Percentiles rank a stretch among this genome's conserved stretches.
Evolutionary conservation across 2,113 vertebrate genomes (phyloP).

Genomic region (Gopherus evgoodei): DNA sequence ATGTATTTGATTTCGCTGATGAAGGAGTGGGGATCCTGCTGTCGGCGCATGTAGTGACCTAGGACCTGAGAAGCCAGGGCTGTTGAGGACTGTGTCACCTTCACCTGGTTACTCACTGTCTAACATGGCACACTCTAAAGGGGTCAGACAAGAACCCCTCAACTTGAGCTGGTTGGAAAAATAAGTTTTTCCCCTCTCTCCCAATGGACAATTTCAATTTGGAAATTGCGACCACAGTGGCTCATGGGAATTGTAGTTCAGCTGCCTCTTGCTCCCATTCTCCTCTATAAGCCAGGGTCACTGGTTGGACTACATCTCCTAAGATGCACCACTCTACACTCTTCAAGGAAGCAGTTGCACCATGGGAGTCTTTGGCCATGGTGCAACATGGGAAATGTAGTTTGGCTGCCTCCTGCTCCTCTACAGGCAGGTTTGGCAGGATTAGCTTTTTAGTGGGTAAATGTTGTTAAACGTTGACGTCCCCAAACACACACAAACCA

Average conservation of each 20-base stretch:
- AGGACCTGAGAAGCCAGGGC: constrained; percentile 81
- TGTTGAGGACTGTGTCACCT: background rate
- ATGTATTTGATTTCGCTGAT: constrained; percentile 93
- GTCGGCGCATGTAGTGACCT: constrained; percentile 93
- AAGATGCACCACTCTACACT: background rate
- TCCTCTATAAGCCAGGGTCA: background rate
- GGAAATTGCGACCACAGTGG: background rate
- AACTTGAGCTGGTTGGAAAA: background rate
- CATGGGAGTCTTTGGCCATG: background rate
- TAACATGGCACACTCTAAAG: background rate
- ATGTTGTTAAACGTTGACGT: background rate
- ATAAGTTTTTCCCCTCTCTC: background rate
- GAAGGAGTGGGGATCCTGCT: constrained; percentile 92
- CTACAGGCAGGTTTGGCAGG: background rate
- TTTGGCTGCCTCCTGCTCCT: background rate
- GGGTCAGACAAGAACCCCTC: background rate
- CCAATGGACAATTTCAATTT: background rate
- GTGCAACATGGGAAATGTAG: background rate
- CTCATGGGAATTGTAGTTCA: background rate
- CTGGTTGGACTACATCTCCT: background rate
- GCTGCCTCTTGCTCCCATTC: background rate
- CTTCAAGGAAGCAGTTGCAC: background rate
- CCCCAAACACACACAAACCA: background rate
- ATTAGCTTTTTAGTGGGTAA: background rate
- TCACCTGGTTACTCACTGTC: background rate